Evolutionary conservation across 1,140 invertebrate species (phyloP), one percentile per base, ranked within the genome.

Genomic region (Temnothorax curvispinosus): DNA sequence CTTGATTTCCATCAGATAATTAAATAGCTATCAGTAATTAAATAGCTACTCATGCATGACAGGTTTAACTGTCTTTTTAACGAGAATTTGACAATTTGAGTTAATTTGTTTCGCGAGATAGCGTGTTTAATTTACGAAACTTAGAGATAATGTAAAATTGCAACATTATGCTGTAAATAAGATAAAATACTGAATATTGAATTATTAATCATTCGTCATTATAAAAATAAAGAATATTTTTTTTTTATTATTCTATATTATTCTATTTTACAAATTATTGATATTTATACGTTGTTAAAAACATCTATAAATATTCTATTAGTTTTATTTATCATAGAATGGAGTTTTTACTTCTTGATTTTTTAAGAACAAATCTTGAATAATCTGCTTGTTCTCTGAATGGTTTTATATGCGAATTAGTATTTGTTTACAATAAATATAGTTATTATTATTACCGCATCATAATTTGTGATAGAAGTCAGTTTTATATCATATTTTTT

Each of bases 71-170:
- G 3, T 15, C 0, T n/a, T 47, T 35, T 60, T 54, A 18, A 27
- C 5, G n/a, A 80, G 15, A 80, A 69, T 35, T 50, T 75, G 3
- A 41, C 52, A 77, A 35, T 21, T 65, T 2, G 6, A 80, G 3
- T 6, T 67, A 65, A 67, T 52, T 3, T 67, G 7, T 18, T 52
- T 67, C 3, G n/a, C 8, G 54, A 41, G 21, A 41, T 32, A 65
- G 32, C 8, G 2, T 38, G 27, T 54, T 41, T 41, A 11, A 80
- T 80, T 69, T 27, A 65, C 5, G 9, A 41, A 69, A 80, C 1
- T 69, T 35, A 52, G 8, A 80, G 13, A 41, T 69, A 69, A 44
- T 13, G 41, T 18, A 11, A 76, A 60, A 41, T 67, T 67, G 62
- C 35, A n/a, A n/a, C n/a, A n/a, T 9, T 7, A 65, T n/a, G 18